These are phyloP conservation scores for Cephalopholis sonnerati DNA, from an alignment of 2,113 vertebrate genomes.

Conservation along the genomic window DNA sequence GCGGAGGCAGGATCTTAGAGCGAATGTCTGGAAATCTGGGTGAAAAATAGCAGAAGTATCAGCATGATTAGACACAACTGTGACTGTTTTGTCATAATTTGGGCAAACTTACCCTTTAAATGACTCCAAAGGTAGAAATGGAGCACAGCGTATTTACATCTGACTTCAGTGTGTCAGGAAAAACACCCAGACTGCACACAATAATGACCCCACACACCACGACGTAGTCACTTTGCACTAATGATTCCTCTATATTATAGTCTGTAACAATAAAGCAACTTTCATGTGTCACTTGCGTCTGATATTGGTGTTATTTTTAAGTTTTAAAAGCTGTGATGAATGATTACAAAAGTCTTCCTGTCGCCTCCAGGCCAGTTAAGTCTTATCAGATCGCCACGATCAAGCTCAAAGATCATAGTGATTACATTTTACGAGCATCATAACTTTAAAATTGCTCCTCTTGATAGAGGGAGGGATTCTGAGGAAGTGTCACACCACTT, in stretches of 20 bases:
- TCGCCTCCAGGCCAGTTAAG: not conserved
- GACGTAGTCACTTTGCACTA: conserved; percentile 14
- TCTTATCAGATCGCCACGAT: not conserved
- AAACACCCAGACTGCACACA: not conserved
- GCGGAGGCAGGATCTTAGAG: not conserved
- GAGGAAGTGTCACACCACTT: not conserved
- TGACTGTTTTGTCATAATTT: not conserved
- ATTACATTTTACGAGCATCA: conserved; percentile 6
- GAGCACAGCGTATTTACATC: not conserved
- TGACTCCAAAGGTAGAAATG: not conserved
- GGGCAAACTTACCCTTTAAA: not conserved
- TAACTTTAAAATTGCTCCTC: not conserved
- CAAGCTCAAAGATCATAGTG: not conserved
- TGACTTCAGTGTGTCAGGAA: not conserved
- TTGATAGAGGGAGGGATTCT: not conserved
- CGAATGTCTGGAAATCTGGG: not conserved
- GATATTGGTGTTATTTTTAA: not conserved
- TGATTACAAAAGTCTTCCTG: not conserved
- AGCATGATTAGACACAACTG: not conserved
- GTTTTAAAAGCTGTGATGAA: not conserved
- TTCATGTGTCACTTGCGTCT: conserved; percentile 6
- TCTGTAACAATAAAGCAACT: conserved; percentile 56
- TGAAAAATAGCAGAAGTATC: not conserved
- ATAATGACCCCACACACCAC: not conserved
- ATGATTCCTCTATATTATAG: not conserved